phyloP scores from a whole-genome alignment of 2,797 vertebrate genomes.

The Melanotaenia trifasciata region DNA sequence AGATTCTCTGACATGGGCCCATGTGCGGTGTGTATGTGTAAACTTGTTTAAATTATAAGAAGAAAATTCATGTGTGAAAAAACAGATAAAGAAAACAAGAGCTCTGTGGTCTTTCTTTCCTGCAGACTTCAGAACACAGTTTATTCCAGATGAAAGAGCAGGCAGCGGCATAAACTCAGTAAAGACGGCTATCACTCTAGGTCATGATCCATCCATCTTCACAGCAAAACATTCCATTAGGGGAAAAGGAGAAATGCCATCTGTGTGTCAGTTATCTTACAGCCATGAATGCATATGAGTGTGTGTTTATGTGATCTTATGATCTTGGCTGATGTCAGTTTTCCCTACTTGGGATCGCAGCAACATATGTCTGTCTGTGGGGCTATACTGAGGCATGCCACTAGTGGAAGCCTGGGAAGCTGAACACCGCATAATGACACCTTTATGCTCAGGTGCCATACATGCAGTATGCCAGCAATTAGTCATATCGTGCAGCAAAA shows the following conservation, averaged over 20 bases:
- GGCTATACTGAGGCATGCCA: conserved; percentile 58
- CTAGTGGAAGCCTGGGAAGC: conserved; percentile 57
- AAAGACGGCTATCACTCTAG: conserved; percentile 29
- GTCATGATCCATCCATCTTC: conserved; percentile 38
- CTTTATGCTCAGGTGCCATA: conserved; percentile 60
- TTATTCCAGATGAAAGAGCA: conserved; percentile 40
- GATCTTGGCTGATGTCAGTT: conserved; percentile 57
- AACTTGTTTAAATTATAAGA: conserved; percentile 31
- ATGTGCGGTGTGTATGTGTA: conserved; percentile 20
- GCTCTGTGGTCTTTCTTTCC: conserved; percentile 1
- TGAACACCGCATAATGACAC: conserved; percentile 64
- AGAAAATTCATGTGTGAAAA: conserved; percentile 10
- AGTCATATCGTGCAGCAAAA: conserved; percentile 52
- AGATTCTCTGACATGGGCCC: conserved; percentile 25
- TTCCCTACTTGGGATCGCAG: conserved; percentile 59
- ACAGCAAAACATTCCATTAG: conserved; percentile 33
- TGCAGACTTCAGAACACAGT: conserved; percentile 20
- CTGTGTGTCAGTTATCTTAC: conserved; percentile 29
- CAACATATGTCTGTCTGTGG: conserved; percentile 68
- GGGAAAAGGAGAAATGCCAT: conserved; percentile 21
- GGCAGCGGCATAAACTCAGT: conserved; percentile 30
- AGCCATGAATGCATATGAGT: conserved; percentile 18
- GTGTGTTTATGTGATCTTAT: conserved; percentile 4
- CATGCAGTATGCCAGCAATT: conserved; percentile 39
- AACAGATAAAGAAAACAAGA: background rate